Percentiles rank a stretch among this genome's conserved stretches.
Evolutionary conservation across 2,888 invertebrate genomes (phyloP).

Genomic region (Balanococcus diminutus): DNA sequence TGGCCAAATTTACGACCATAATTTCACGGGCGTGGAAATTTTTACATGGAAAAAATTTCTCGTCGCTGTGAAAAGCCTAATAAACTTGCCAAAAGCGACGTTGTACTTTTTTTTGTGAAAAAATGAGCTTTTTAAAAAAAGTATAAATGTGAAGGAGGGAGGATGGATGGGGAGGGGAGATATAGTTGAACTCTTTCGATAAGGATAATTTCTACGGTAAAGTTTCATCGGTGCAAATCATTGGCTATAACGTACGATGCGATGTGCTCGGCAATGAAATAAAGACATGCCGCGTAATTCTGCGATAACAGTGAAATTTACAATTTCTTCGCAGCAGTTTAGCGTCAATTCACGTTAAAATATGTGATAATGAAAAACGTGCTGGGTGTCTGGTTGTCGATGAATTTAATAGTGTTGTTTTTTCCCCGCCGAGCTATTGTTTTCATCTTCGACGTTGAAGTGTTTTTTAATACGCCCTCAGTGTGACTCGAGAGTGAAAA

Average conservation of each 20-base stretch:
- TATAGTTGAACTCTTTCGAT: background rate
- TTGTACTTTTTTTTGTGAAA: background rate
- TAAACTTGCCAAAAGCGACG: background rate
- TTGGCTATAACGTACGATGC: conserved; percentile 3
- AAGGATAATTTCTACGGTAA: background rate
- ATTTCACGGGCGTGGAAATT: background rate
- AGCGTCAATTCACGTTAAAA: conserved; percentile 34
- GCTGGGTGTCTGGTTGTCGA: background rate
- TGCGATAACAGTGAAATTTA: conserved; percentile 32
- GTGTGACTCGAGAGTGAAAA: background rate
- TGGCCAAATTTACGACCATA: background rate
- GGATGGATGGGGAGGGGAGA: background rate
- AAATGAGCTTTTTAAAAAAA: background rate
- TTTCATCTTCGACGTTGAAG: conserved; percentile 8
- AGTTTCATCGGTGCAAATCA: background rate
- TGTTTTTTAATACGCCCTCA: background rate
- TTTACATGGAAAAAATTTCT: background rate
- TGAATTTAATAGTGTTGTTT: conserved; percentile 25
- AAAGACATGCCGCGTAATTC: conserved; percentile 28
- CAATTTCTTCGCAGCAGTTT: conserved; percentile 35
- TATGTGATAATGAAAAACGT: conserved; percentile 34
- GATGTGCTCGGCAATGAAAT: conserved; percentile 22
- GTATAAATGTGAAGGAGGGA: background rate
- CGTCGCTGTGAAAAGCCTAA: background rate
- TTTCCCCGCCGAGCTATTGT: background rate